Evolutionary conservation across 2,797 vertebrate genomes (phyloP).

Genomic region (Sebastolobus altivelis): DNA sequence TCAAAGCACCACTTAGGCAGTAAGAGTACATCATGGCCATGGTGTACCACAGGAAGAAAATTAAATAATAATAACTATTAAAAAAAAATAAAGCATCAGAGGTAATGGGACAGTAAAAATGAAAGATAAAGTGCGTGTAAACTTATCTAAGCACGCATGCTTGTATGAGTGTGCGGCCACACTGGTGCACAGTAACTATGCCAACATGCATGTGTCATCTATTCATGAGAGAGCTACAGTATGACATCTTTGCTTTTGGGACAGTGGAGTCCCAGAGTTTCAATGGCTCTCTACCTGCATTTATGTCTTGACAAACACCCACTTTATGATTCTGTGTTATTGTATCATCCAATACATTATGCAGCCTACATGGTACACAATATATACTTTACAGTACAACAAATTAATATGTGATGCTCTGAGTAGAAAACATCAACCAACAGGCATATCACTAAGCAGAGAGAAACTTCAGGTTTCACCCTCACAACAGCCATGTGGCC

Average conservation of each 20-base stretch:
- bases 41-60: neutral
- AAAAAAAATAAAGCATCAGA: neutral
- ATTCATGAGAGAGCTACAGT: slow-evolving; percentile 28
- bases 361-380: neutral
- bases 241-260: slow-evolving; percentile 34
- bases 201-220: slow-evolving; percentile 24
- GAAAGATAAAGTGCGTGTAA: neutral
- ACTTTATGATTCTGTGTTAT: neutral
- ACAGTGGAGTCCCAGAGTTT: slow-evolving; percentile 24
- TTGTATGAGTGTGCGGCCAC: neutral
- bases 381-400: neutral
- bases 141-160: no score
- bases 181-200: slow-evolving; percentile 16
- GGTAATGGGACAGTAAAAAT: neutral
- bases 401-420: neutral
- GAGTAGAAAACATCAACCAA: neutral
- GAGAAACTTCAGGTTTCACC: neutral
- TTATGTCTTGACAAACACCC: neutral
- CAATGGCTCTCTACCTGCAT: neutral
- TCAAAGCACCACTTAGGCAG: neutral
- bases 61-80: neutral
- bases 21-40: neutral
- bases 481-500: neutral
- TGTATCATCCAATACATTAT: neutral
- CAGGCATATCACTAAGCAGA: neutral